A percentile compares a stretch with the other conserved stretches of the same genome.
Evolutionary conservation across 2,113 vertebrate species (phyloP).

Genomic region (Sapajus apella): DNA sequence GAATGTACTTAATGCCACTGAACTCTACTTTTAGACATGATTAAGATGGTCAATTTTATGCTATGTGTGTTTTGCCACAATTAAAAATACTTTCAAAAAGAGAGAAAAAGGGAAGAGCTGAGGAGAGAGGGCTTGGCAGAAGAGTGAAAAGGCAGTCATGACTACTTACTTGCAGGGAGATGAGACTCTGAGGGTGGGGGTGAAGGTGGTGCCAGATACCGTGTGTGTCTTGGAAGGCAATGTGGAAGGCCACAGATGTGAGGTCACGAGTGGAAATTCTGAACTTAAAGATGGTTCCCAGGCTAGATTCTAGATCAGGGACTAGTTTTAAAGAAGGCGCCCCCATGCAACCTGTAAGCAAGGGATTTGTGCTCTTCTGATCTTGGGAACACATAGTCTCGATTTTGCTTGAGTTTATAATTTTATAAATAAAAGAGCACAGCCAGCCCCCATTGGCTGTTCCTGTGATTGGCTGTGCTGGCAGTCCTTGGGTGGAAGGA

Average conservation of each 20-base stretch:
- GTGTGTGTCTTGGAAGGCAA: neutral
- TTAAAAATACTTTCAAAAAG: neutral
- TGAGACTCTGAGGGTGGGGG: accelerated
- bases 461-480: neutral
- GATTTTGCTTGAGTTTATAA: neutral
- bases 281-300: too few relatives aligned
- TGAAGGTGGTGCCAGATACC: neutral
- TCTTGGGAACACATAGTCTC: neutral
- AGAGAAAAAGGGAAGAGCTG: neutral
- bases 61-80: neutral
- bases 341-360: neutral
- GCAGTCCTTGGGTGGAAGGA: neutral
- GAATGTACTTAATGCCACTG: neutral
- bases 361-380: neutral
- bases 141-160: neutral
- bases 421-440: neutral
- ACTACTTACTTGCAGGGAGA: accelerated
- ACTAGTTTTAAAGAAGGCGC: neutral
- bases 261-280: too few relatives aligned
- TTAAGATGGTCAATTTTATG: neutral
- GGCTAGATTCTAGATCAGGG: neutral
- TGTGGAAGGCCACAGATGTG: accelerated
- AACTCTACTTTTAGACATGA: neutral
- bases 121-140: neutral
- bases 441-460: neutral